A percentile compares a stretch with the other conserved stretches of the same genome.
These are phyloP conservation scores for Eutolmus rufibarbis DNA, from an alignment of 2,888 invertebrate species.

Conservation along the genomic window DNA sequence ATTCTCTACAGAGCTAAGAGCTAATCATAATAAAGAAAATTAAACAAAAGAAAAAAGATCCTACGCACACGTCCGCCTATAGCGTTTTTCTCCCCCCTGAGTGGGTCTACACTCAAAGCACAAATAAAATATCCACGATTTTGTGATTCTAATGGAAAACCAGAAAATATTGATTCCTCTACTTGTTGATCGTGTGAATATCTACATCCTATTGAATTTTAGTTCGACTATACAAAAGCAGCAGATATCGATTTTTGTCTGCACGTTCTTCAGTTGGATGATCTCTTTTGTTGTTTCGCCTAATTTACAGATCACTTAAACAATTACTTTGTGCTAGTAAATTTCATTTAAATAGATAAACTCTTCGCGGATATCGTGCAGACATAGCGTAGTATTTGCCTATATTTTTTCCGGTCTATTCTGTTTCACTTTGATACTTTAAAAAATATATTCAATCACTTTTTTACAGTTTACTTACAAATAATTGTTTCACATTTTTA, in stretches of 20 bases:
- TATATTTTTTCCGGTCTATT: background rate
- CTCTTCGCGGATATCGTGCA: constrained; percentile 16
- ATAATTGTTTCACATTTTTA: background rate
- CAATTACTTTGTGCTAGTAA: constrained; percentile 27
- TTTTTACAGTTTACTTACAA: background rate
- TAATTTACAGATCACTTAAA: constrained; percentile 29
- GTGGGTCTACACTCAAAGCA: background rate
- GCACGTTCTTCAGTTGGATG: background rate
- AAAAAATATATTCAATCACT: constrained; percentile 33
- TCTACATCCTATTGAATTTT: constrained; percentile 17
- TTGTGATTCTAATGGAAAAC: constrained; percentile 1
- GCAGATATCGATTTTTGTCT: background rate
- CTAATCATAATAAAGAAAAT: background rate
- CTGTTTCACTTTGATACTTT: background rate
- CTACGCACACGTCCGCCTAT: background rate
- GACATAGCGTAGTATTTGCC: background rate
- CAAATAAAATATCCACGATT: background rate
- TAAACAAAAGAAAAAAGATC: background rate
- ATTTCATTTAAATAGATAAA: background rate
- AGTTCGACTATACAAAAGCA: constrained; percentile 21
- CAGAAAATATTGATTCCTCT: background rate
- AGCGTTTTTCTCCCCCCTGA: background rate
- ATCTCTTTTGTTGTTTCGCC: background rate
- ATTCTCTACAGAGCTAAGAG: constrained; percentile 11
- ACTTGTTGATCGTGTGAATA: constrained; percentile 2